Conservation (phyloP, 1,140 invertebrate genomes). For the Ptiloglossa arizonensis region DNA sequence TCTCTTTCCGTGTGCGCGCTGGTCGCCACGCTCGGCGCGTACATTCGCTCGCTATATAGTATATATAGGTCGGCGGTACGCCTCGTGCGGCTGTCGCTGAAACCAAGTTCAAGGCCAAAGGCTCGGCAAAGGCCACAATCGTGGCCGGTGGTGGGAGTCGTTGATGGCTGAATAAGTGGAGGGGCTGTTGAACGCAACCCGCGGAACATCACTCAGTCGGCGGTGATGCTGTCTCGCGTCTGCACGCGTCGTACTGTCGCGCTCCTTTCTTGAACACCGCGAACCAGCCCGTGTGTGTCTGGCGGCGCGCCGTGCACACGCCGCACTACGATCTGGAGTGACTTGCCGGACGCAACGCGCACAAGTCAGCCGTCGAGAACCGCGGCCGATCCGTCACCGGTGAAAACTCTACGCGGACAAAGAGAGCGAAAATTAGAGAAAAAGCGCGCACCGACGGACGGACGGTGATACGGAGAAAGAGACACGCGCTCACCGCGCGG, state of each 20-base stretch:
- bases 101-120: conserved; percentile 88
- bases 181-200: conserved; percentile 82
- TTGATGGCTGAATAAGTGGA: conserved; percentile 79
- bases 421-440: no score
- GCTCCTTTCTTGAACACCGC: conserved; percentile 54
- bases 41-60: conserved; percentile 62
- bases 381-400: no score
- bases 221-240: conserved; percentile 82
- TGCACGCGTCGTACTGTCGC: conserved; percentile 76
- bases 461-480: no score
- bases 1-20: neutral
- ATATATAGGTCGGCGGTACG: conserved; percentile 79
- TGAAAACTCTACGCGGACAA: no score
- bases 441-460: no score
- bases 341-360: conserved; percentile 62
- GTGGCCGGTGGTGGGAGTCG: conserved; percentile 73
- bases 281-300: conserved; percentile 23
- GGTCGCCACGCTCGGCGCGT: conserved; percentile 50
- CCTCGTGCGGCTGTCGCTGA: conserved; percentile 81
- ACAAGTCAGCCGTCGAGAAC: conserved; percentile 49
- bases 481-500: no score
- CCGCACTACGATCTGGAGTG: conserved; percentile 64
- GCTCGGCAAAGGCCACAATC: conserved; percentile 82
- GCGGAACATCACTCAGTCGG: conserved; percentile 84
- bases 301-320: conserved; percentile 42